Conservation (phyloP, 2,113 vertebrate species). For the Lagopus muta region DNA sequence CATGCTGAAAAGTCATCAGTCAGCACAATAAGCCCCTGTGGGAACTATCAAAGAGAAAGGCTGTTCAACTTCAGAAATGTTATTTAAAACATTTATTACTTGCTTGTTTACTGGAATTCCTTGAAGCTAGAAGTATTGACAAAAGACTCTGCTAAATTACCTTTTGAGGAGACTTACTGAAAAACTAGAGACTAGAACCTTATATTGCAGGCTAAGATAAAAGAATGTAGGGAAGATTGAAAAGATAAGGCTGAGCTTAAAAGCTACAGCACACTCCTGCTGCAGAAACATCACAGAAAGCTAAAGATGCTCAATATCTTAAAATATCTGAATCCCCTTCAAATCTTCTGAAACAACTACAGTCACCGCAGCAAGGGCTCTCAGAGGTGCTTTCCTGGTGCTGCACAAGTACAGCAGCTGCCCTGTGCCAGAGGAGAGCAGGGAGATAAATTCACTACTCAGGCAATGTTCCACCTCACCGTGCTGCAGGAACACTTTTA, state of each 20-base stretch:
- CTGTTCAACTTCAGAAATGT: background rate
- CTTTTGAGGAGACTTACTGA: background rate
- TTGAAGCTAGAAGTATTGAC: background rate
- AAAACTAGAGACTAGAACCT: background rate
- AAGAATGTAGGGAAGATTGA: background rate
- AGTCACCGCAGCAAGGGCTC: background rate
- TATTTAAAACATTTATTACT: background rate
- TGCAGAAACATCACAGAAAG: background rate
- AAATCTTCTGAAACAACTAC: background rate
- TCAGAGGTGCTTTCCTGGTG: background rate
- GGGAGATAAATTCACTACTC: background rate
- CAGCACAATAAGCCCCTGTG: background rate
- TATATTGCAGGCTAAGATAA: background rate
- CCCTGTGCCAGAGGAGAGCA: accelerated
- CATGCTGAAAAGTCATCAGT: background rate
- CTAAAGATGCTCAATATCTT: background rate
- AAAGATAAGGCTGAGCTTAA: background rate
- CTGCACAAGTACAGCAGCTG: background rate
- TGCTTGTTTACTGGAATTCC: background rate
- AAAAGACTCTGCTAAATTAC: background rate
- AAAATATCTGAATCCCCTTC: background rate
- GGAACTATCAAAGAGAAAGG: background rate
- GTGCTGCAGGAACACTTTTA: background rate
- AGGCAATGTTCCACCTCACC: background rate
- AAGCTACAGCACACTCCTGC: background rate